Conservation (phyloP, 53 echinoderm and acorn worm genomes). For the Hippasteria phrygiana region DNA sequence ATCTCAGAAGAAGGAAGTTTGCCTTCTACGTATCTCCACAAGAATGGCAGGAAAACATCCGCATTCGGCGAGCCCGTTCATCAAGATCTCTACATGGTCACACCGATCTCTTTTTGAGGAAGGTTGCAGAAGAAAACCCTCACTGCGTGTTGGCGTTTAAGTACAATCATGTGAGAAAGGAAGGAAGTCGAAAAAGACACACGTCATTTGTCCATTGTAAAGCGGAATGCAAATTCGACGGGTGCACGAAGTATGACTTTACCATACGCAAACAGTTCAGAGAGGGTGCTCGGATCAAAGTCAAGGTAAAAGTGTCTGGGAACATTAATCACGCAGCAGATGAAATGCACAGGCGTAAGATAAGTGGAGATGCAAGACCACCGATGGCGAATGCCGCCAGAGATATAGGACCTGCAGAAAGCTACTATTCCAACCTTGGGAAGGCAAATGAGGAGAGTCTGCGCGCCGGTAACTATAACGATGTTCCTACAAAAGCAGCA, state of each 20-base stretch:
- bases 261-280: neutral
- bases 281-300: neutral
- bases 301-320: neutral
- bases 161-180: constrained; percentile 9
- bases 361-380: too few relatives aligned
- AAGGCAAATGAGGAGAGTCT: too few relatives aligned
- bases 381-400: too few relatives aligned
- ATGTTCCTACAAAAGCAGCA: too few relatives aligned
- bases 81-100: neutral
- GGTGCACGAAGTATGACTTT: constrained; percentile 14
- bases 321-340: neutral
- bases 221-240: neutral
- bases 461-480: too few relatives aligned
- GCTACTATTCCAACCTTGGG: too few relatives aligned
- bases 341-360: too few relatives aligned
- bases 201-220: neutral
- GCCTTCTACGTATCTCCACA: neutral
- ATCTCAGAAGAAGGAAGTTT: neutral
- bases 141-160: neutral
- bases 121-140: neutral
- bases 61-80: neutral
- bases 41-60: neutral
- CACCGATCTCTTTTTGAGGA: neutral
- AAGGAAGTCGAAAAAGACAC: neutral
- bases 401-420: too few relatives aligned